Evolutionary conservation across 2,888 invertebrate species (phyloP), one percentile per base, ranked within the genome.

Genomic region (Orthosia incerta): DNA sequence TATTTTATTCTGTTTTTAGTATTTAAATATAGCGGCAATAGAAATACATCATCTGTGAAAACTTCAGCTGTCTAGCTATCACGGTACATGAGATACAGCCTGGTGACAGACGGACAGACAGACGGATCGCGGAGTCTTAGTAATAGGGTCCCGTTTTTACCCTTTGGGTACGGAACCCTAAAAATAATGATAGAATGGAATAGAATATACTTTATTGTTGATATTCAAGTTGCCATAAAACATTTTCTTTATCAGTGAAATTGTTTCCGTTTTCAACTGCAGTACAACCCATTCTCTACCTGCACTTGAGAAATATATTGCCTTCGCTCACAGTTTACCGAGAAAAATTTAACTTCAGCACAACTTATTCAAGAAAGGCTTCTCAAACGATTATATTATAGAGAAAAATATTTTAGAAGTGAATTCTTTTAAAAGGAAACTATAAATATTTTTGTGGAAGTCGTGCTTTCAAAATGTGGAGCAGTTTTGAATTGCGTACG

Each of bases 271-370:
- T 76, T 66, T 53, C 23, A n/a, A 48, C 51, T 60, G 15, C 55
- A 61, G 26, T 66, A 76, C 53, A 61, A 68, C 48, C 9, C 26
- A 46, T 39, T 57, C 46, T 48, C 62, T 72, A 71, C 64, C 57
- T 65, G 71, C 61, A 61, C 75, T 78, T 48, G 65, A 76, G 62
- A 83, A 85, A 83, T 79, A 83, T 79, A 85, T 83, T 73, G 62
- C 69, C 15, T 76, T 62, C 46, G 26, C 55, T 69, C n/a, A 46
- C 51, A 66, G 31, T 78, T 74, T 26, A 65, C 63, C 5, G 73
- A 72, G 69, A 77, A 79, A 77, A 74, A 77, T 81, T 12, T 65
- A 53, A 81, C 75, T 79, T 68, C 50, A 59, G 56, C 56, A 31
- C 51, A 76, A 85, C 76, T 74, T 72, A 62, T 60, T 84, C 60